Percentiles rank a stretch among this genome's conserved stretches.
Evolutionary conservation across 2,113 vertebrate genomes (phyloP).

Genomic region (Halichoeres trimaculatus): DNA sequence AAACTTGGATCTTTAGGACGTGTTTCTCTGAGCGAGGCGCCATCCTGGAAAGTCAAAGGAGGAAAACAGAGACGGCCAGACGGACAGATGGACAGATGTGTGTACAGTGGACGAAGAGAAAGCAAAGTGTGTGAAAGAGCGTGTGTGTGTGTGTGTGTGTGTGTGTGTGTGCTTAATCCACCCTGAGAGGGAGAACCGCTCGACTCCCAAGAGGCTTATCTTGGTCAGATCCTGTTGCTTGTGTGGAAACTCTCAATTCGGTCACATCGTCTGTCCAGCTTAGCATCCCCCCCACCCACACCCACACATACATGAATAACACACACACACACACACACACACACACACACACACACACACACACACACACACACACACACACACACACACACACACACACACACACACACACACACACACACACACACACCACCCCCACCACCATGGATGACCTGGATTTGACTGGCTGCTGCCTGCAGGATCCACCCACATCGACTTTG

Average conservation of each 20-base stretch:
- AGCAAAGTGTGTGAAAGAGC: slow-evolving; percentile 13
- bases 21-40: slow-evolving; percentile 35
- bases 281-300: slow-evolving; percentile 10
- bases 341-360: slow-evolving; percentile 7
- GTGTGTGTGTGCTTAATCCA: slow-evolving; percentile 61
- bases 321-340: background rate
- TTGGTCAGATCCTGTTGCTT: slow-evolving; percentile 72
- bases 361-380: background rate
- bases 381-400: slow-evolving; percentile 6
- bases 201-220: slow-evolving; percentile 77
- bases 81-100: slow-evolving; percentile 58
- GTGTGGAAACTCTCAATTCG: slow-evolving; percentile 70
- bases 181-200: slow-evolving; percentile 62
- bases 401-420: slow-evolving; percentile 19
- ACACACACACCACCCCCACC: slow-evolving; percentile 24
- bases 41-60: slow-evolving; percentile 23
- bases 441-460: slow-evolving; percentile 74
- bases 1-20: slow-evolving; percentile 45
- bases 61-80: slow-evolving; percentile 15
- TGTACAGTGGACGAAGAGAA: slow-evolving; percentile 39
- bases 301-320: slow-evolving; percentile 1
- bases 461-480: slow-evolving; percentile 67
- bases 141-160: too few species aligned
- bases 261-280: slow-evolving; percentile 57
- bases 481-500: slow-evolving; percentile 53